Conservation (phyloP, 2,888 invertebrate genomes). For the Latheticus oryzae region DNA sequence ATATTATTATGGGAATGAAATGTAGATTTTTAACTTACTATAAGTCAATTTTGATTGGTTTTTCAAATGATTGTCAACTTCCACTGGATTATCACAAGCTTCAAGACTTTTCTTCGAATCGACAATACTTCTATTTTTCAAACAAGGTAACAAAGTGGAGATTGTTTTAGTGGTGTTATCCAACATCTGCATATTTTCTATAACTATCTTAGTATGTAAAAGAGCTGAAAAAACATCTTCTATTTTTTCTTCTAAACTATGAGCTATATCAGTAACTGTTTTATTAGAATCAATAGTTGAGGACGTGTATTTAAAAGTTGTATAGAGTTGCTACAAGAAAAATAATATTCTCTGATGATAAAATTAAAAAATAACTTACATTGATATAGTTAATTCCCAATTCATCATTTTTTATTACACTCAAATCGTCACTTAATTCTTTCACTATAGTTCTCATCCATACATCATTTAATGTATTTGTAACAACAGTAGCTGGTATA, state of each 20-base stretch:
- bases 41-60: slow-evolving; percentile 30
- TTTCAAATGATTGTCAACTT: slow-evolving; percentile 26
- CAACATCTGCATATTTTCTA: slow-evolving; percentile 52
- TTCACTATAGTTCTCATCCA: slow-evolving; percentile 50
- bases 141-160: slow-evolving; percentile 47
- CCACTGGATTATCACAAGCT: slow-evolving; percentile 16
- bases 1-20: slow-evolving; percentile 28
- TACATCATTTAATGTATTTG: slow-evolving; percentile 25
- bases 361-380: slow-evolving; percentile 50
- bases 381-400: slow-evolving; percentile 59
- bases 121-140: slow-evolving; percentile 29
- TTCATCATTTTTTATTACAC: slow-evolving; percentile 59
- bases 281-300: slow-evolving; percentile 55
- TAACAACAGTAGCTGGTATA: slow-evolving; percentile 20
- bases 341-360: not conserved
- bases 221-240: slow-evolving; percentile 58
- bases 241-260: slow-evolving; percentile 59
- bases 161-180: slow-evolving; percentile 39
- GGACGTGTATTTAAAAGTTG: slow-evolving; percentile 58
- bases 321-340: slow-evolving; percentile 60
- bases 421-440: slow-evolving; percentile 57
- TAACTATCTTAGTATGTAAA: slow-evolving; percentile 54
- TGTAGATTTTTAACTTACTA: slow-evolving; percentile 29
- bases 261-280: slow-evolving; percentile 56
- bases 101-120: slow-evolving; percentile 10